phyloP scores from a whole-genome alignment of 1,140 invertebrate species.

The Neelides sp. region DNA sequence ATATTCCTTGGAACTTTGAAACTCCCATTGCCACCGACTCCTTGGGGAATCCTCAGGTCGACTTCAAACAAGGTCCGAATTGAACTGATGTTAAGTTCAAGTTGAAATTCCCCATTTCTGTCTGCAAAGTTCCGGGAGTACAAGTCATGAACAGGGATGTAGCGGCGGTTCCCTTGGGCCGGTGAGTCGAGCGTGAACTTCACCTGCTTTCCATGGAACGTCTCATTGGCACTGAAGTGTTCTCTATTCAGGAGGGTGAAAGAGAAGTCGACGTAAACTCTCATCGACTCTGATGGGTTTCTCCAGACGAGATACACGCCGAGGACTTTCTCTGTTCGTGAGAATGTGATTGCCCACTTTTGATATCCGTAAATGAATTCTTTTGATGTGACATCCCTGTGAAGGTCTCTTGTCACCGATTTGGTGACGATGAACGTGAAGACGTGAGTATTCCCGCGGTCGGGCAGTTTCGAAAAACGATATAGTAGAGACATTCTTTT shows the following conservation, averaged over 20 bases:
- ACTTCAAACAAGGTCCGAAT: conserved; percentile 62
- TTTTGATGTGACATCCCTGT: conserved; percentile 67
- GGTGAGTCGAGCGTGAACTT: conserved; percentile 63
- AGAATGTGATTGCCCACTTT: conserved; percentile 74
- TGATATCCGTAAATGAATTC: conserved; percentile 75
- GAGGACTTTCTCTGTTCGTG: conserved; percentile 60
- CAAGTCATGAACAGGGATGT: conserved; percentile 64
- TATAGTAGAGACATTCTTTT: conserved; percentile 64
- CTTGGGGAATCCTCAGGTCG: conserved; percentile 46
- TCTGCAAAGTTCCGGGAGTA: conserved; percentile 56
- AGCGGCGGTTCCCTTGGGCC: conserved; percentile 59
- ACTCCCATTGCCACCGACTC: neutral
- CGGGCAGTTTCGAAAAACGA: conserved; percentile 67
- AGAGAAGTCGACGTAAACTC: conserved; percentile 67
- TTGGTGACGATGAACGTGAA: conserved; percentile 72
- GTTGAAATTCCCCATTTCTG: conserved; percentile 67
- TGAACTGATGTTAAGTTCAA: conserved; percentile 65
- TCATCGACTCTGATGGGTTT: conserved; percentile 55
- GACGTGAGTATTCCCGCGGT: conserved; percentile 66
- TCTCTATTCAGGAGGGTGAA: conserved; percentile 73
- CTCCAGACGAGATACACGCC: conserved; percentile 70
- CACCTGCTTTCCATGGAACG: conserved; percentile 61
- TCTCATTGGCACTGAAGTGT: conserved; percentile 72
- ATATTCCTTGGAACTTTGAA: conserved; percentile 31
- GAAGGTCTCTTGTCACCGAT: conserved; percentile 61